phyloP scores from a whole-genome alignment of 1,140 invertebrate genomes.

The Pinna nobilis region DNA sequence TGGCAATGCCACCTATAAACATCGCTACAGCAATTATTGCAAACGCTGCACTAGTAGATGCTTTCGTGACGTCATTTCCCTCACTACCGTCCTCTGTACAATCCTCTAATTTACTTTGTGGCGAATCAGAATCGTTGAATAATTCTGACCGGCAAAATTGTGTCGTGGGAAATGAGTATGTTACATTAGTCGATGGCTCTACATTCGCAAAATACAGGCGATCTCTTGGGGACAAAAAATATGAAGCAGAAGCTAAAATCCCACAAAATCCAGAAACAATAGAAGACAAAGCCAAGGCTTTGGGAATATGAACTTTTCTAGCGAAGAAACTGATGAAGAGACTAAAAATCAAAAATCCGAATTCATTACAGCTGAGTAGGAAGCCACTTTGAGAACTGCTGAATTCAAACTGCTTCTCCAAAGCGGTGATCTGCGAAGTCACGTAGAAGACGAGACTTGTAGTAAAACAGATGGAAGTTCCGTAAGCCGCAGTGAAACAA shows the following conservation, averaged over 20 bases:
- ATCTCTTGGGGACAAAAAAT: background rate
- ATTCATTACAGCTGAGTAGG: conserved; percentile 25
- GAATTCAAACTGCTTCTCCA: conserved; percentile 24
- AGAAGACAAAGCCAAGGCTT: background rate
- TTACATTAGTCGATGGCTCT: background rate
- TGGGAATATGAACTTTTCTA: conserved; percentile 3
- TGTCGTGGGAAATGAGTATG: too few relatives aligned
- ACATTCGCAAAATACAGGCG: too few relatives aligned
- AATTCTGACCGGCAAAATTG: too few relatives aligned
- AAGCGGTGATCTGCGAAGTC: conserved; percentile 15
- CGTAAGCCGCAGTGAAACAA: background rate
- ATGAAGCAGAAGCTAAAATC: background rate
- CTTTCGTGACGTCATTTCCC: background rate
- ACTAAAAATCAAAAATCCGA: conserved; percentile 7
- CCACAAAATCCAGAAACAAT: background rate
- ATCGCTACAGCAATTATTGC: background rate
- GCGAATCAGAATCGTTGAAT: too few relatives aligned
- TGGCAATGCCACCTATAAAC: background rate
- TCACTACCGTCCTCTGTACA: too few relatives aligned
- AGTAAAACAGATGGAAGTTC: conserved; percentile 3
- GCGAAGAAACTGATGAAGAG: conserved; percentile 12
- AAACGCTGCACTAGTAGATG: background rate
- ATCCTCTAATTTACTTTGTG: background rate
- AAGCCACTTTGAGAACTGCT: conserved; percentile 23
- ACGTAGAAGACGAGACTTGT: conserved; percentile 7